Evolutionary conservation across 2,797 vertebrate species (phyloP).

Genomic region (Pristis pectinata): DNA sequence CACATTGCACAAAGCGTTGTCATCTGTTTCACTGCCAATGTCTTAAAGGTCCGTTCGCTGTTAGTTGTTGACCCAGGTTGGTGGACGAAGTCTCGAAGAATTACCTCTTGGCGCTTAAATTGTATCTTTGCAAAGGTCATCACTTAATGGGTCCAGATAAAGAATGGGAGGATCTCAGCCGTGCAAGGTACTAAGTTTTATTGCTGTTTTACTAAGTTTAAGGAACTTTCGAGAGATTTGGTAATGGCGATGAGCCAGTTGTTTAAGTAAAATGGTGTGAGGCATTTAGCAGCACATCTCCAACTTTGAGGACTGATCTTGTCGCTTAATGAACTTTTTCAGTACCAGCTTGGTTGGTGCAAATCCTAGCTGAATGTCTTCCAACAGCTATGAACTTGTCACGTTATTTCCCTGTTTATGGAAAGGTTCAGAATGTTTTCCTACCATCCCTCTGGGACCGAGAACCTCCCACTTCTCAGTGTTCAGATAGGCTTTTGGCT

Average conservation of each 20-base stretch:
- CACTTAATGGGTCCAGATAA: background rate
- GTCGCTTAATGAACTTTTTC: no score
- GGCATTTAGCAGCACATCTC: background rate
- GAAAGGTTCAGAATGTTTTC: background rate
- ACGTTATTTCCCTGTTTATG: background rate
- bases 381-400: background rate
- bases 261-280: background rate
- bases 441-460: background rate
- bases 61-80: background rate
- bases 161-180: background rate
- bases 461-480: no score
- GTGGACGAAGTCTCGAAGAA: background rate
- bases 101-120: no score
- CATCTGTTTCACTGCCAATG: background rate
- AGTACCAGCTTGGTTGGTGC: no score
- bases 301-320: background rate
- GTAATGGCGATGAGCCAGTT: background rate
- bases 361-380: background rate
- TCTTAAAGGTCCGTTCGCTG: background rate
- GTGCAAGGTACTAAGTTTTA: background rate
- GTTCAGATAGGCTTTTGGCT: background rate
- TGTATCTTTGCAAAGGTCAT: background rate
- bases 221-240: background rate
- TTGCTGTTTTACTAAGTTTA: background rate
- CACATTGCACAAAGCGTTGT: background rate